Base-by-base conservation (phyloP, 2,888 invertebrate genomes). In the Muscina levida region DNA sequence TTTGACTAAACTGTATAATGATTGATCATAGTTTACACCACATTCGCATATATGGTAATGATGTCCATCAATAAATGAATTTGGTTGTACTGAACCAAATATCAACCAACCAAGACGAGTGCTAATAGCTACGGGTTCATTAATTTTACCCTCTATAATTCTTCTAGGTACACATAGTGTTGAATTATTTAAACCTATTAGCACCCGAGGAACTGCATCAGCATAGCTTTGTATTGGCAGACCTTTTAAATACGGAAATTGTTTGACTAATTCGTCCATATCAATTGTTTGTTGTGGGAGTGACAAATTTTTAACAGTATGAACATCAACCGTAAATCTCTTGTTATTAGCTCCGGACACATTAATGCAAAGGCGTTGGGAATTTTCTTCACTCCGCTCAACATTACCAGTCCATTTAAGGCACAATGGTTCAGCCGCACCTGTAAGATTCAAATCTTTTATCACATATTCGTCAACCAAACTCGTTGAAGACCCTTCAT, bases 101-200 rank as follows among this genome's bases (percentile, higher is more conserved):
- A 72, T 4, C n/a, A 72, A 56, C 71, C 71, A 72, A 6, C 57
- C 71, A 1, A 59, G 22, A 4, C 66, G 56, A 5, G 71, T 72
- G 17, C 71, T 31, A 10, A 71, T 44, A 26, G 67, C 62, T 19
- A 72, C 53, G 11, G 62, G 68, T 37, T 76, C 72, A 62, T 59
- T 31, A 6, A 15, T 59, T 11, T 48, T 24, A 10, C 67, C 19
- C 13, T 53, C 42, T 48, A 10, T 59, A 10, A 56, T 46, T n/a
- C 65, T 44, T 13, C 11, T 46, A 44, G 59, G 26, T 5, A 78
- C 37, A 31, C 79, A 62, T 24, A 76, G 13, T 17, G 48, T 76
- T 19, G 70, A 65, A 51, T 77, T 65, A 42, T 77, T 74, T 62
- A 81, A 37, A 1, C 81, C 77, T 15, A 81, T 44, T 0, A 81